These are phyloP conservation scores for Scalopus aquaticus DNA, from an alignment of 2,113 vertebrate species.

Conservation along the genomic window DNA sequence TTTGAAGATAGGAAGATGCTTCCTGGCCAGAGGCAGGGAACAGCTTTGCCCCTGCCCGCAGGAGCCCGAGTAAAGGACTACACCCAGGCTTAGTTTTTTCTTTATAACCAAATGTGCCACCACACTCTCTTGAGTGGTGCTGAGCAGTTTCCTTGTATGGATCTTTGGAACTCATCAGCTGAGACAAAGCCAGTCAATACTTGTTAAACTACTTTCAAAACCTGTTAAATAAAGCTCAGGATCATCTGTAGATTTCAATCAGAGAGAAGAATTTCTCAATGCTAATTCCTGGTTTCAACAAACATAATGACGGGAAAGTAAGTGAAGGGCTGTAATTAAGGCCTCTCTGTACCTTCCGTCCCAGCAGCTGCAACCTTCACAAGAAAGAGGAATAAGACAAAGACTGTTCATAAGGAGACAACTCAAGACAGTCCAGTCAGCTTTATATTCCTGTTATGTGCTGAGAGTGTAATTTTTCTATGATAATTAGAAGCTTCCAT, in stretches of 20 bases:
- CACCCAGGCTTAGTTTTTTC: not conserved
- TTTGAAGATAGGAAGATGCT: no score
- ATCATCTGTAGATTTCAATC: not conserved
- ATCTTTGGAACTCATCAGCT: not conserved
- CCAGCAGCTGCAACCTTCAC: slow-evolving; percentile 44
- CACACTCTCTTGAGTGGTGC: not conserved
- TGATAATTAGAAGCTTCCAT: not conserved
- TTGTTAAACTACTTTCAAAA: not conserved
- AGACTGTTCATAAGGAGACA: not conserved
- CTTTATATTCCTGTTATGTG: not conserved
- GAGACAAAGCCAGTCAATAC: not conserved
- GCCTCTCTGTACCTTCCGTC: slow-evolving; percentile 62
- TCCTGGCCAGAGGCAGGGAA: not conserved
- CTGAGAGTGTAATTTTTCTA: not conserved
- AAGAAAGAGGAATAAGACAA: slow-evolving; percentile 3
- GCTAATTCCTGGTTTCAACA: not conserved
- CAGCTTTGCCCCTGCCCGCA: not conserved
- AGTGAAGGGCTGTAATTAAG: not conserved
- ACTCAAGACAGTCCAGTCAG: not conserved
- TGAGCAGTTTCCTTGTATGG: not conserved
- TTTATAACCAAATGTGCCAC: not conserved
- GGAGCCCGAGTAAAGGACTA: not conserved
- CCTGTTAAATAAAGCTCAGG: not conserved
- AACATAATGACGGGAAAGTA: not conserved
- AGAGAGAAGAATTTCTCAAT: not conserved